A percentile compares a stretch with the other conserved stretches of the same genome.
phyloP scores from a whole-genome alignment of 2,888 invertebrate species.

The Amphimallon solstitiale region DNA sequence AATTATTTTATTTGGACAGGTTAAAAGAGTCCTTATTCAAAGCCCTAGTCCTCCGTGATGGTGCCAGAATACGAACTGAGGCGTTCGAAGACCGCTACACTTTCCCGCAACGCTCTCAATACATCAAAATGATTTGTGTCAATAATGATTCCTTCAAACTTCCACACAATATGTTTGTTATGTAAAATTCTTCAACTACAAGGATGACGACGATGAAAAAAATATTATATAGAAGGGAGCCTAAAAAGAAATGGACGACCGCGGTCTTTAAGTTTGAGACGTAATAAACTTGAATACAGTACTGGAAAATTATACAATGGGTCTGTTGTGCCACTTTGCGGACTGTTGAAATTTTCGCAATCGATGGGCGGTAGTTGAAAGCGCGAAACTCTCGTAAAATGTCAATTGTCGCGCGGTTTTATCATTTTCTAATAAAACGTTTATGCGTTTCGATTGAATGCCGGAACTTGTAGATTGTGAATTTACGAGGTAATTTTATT shows the following conservation, averaged over 20 bases:
- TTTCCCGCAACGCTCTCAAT: slow-evolving; percentile 28
- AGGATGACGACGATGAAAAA: background rate
- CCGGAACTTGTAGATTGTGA: background rate
- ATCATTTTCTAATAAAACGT: background rate
- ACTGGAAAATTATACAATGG: background rate
- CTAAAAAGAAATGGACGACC: background rate
- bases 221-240: background rate
- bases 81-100: slow-evolving; percentile 11
- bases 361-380: background rate
- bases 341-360: background rate
- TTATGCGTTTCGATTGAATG: background rate
- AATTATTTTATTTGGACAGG: slow-evolving; percentile 26
- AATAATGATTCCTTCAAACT: slow-evolving; percentile 26
- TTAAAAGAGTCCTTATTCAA: slow-evolving; percentile 21
- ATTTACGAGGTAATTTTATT: slow-evolving; percentile 11
- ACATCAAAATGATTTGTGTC: slow-evolving; percentile 25
- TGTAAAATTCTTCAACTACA: slow-evolving; percentile 20
- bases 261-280: background rate
- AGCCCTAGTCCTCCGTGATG: background rate
- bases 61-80: background rate
- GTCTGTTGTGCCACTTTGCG: background rate
- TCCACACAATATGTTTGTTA: slow-evolving; percentile 25
- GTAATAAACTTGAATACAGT: slow-evolving; percentile 3
- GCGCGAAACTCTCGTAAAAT: background rate
- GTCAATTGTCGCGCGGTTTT: background rate